Base-by-base conservation (phyloP, 2,113 vertebrate genomes). In the Oncorhynchus masou region DNA sequence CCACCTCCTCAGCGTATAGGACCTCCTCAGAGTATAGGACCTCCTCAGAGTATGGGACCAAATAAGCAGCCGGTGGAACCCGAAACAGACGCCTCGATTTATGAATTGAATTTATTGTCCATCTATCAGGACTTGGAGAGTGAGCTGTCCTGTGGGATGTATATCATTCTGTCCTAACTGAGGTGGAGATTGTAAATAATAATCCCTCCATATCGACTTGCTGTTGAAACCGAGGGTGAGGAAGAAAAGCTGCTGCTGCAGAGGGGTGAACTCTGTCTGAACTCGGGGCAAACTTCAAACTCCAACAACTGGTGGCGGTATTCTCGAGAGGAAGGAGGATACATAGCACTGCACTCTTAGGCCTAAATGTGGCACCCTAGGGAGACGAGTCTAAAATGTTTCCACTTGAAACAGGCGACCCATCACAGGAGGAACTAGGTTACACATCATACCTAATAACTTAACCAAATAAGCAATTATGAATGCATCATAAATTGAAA, bases 71-170 rank as follows among this genome's bases (percentile, higher is more conserved):
- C n/a, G 59, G n/a, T 11, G 51, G 15, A 19, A 54, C 12, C 51
- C 51, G 51, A 54, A 54, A 54, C 51, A 19, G 51, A 54, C 34
- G 20, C 48, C 45, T 2, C 81, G 83, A 82, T 79, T 75, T 79
- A 83, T 84, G 79, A 82, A 64, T 77, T 12, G 11, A 20, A 62
- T 8, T 11, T 78, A 45, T 84, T 85, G 69, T 78, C 64, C n/a
- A 80, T 88, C 83, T 81, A 75, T 89, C 86, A 88, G 48, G 72
- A 5, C 20, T 54, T 16, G 68, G 74, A 75, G 75, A 88, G 65
- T 69, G 75, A 75, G 77, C 51, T 48, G 68, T 78, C 81, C 48
- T 12, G 70, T 22, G 48, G 71, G 80, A 71, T 68, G 74, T 73
- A 72, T 73, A 79, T 71, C 72, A 29, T 70, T 66, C 70, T 12